Conservation (phyloP, 2,888 invertebrate species). For the Trachelus stipa region DNA sequence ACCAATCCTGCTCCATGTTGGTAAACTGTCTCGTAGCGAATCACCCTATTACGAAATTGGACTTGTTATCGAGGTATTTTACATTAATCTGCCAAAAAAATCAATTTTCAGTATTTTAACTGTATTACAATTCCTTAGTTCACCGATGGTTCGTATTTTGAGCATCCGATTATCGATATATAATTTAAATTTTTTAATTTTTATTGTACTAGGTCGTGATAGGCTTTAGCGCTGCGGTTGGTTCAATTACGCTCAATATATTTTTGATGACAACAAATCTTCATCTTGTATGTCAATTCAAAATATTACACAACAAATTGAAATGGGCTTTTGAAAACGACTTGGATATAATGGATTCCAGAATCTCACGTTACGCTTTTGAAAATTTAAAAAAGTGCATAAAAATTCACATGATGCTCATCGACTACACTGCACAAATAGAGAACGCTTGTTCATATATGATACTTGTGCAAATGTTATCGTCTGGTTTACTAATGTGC, state of each 20-base stretch:
- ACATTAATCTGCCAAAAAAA: too few species aligned
- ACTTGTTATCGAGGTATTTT: too few species aligned
- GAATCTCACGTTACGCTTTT: background rate
- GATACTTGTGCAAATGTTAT: constrained; percentile 13
- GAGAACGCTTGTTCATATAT: constrained; percentile 9
- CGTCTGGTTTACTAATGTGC: constrained; percentile 15
- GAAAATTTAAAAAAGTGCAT: constrained; percentile 19
- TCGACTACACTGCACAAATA: constrained; percentile 25
- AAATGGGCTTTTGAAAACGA: constrained; percentile 17
- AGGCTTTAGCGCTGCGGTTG: too few species aligned
- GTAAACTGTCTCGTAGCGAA: too few species aligned
- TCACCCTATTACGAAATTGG: too few species aligned
- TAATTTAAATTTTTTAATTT: too few species aligned
- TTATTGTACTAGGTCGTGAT: accelerated
- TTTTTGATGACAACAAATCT: constrained; percentile 35
- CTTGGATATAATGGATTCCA: background rate
- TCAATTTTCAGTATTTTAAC: too few species aligned
- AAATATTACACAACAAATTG: constrained; percentile 38
- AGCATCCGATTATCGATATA: too few species aligned
- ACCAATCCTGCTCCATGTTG: too few species aligned
- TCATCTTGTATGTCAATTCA: constrained; percentile 40
- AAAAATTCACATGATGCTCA: constrained; percentile 29
- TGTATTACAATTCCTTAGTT: too few species aligned
- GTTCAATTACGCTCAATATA: constrained; percentile 31
- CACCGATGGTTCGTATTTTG: too few species aligned